phyloP scores from a whole-genome alignment of 2,888 invertebrate genomes.

The Aquatica leii region DNA sequence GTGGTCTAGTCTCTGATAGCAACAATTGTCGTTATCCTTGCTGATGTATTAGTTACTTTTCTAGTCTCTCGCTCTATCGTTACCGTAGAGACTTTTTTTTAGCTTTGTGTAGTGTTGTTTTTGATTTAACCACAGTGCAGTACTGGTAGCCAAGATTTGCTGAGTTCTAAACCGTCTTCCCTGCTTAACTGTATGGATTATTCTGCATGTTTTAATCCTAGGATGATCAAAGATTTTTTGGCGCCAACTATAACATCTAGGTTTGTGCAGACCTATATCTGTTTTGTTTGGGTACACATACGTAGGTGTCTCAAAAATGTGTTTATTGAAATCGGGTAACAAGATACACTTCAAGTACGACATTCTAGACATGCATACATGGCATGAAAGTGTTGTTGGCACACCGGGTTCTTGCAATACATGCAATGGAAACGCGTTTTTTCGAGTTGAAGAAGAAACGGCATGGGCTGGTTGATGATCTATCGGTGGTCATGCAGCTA shows the following conservation, averaged over 20 bases:
- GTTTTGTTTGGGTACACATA: background rate
- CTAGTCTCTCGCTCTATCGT: too few species aligned
- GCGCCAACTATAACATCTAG: background rate
- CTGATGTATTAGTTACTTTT: too few species aligned
- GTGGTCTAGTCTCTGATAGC: too few species aligned
- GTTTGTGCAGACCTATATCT: background rate
- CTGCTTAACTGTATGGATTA: too few species aligned
- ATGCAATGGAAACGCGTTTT: background rate
- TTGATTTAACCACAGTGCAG: too few species aligned
- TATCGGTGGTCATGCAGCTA: background rate
- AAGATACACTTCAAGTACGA: background rate
- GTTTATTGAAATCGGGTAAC: background rate
- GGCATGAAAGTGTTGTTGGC: background rate
- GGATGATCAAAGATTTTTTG: background rate
- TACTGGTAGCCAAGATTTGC: too few species aligned
- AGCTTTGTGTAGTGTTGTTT: too few species aligned
- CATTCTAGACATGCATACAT: background rate
- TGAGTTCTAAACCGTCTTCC: too few species aligned
- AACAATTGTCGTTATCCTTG: too few species aligned
- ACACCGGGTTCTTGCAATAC: background rate
- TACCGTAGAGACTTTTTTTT: too few species aligned
- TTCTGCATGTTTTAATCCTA: background rate
- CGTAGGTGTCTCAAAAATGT: background rate
- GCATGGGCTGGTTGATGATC: background rate
- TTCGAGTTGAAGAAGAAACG: background rate